These are phyloP conservation scores for Amphilophus citrinellus DNA, from an alignment of 2,113 vertebrate genomes.

Conservation along the genomic window DNA sequence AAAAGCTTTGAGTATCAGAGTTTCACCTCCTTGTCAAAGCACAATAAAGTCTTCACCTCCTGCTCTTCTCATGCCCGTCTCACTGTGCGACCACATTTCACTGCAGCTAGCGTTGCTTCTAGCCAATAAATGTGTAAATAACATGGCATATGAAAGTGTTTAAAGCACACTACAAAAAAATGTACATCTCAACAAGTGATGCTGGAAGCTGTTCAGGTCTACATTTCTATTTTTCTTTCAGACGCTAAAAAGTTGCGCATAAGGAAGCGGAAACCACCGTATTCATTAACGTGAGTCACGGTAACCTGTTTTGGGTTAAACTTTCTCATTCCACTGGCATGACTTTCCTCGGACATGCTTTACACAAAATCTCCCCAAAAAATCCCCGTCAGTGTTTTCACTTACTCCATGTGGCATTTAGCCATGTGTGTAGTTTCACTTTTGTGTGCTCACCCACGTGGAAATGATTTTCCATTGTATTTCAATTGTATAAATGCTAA, in stretches of 20 bases:
- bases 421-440: constrained; percentile 5
- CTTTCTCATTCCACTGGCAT: neutral
- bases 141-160: constrained; percentile 46
- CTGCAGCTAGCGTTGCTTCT: constrained; percentile 51
- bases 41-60: constrained; percentile 32
- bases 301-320: neutral
- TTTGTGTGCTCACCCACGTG: neutral
- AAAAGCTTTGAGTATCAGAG: constrained; percentile 32
- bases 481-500: rapidly evolving
- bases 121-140: constrained; percentile 34
- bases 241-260: neutral
- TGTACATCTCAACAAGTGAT: constrained; percentile 53
- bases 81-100: constrained; percentile 34
- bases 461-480: neutral
- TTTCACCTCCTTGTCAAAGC: constrained; percentile 5
- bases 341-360: neutral
- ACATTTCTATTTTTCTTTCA: neutral
- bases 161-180: constrained; percentile 38
- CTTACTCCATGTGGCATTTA: neutral
- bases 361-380: neutral
- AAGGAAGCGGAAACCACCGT: neutral
- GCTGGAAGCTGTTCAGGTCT: neutral
- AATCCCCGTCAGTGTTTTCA: neutral
- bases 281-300: neutral
- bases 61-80: constrained; percentile 26